phyloP scores from a whole-genome alignment of 1,140 invertebrate genomes.

The Heliconius melpomene region DNA sequence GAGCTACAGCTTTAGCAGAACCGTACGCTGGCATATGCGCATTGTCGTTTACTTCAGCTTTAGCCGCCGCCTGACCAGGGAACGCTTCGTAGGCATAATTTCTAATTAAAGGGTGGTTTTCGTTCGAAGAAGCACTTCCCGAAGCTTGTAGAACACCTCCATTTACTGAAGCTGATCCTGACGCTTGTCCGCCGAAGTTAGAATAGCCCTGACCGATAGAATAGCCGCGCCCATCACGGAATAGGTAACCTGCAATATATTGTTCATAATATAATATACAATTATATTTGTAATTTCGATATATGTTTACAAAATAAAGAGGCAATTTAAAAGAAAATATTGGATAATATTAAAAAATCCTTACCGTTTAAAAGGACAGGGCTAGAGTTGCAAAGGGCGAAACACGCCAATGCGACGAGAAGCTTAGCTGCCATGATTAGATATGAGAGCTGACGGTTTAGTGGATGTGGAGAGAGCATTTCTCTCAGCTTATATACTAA shows the following conservation, averaged over 20 bases:
- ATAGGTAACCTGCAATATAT: slow-evolving; percentile 50
- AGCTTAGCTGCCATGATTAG: slow-evolving; percentile 66
- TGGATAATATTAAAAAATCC: slow-evolving; percentile 18
- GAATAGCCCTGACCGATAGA: slow-evolving; percentile 58
- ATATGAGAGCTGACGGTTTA: slow-evolving; percentile 54
- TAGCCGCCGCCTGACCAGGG: slow-evolving; percentile 56
- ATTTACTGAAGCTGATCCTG: slow-evolving; percentile 49
- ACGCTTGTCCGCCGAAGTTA: slow-evolving; percentile 48
- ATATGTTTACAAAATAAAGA: not conserved
- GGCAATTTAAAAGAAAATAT: not conserved
- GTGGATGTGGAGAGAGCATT: slow-evolving; percentile 76
- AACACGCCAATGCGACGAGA: slow-evolving; percentile 57
- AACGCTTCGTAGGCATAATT: slow-evolving; percentile 46
- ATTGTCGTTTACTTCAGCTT: slow-evolving; percentile 57
- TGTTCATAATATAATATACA: not conserved
- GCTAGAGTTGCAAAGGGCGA: slow-evolving; percentile 58
- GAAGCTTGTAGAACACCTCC: slow-evolving; percentile 56
- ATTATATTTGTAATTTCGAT: not conserved
- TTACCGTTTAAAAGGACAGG: slow-evolving; percentile 67
- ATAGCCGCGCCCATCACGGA: slow-evolving; percentile 64
- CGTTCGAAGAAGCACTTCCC: slow-evolving; percentile 47
- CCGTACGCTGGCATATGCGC: slow-evolving; percentile 43
- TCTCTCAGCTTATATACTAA: slow-evolving; percentile 74
- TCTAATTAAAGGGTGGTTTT: slow-evolving; percentile 34
- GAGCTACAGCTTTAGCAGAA: slow-evolving; percentile 56